Evolutionary conservation across 2,888 invertebrate species (phyloP), one percentile per base, ranked within the genome.

Genomic region (Diadegma fenestrale): DNA sequence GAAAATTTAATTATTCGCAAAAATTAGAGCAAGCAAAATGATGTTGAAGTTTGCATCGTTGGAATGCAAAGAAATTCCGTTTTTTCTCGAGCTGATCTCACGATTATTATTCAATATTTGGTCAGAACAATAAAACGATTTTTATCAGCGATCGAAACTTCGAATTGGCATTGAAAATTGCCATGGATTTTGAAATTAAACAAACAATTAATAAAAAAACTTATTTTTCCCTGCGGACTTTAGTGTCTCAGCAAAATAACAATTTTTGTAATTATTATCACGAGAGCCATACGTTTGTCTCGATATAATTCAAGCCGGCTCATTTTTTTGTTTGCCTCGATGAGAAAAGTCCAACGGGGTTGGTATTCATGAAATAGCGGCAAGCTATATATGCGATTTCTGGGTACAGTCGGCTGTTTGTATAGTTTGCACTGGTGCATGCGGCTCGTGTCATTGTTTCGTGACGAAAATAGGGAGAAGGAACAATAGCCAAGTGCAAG

Each of bases 361-460:
- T 78, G 76, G 19, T 71, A 30, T 84, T 66, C 71, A 77, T 77
- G 54, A 71, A 81, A 83, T 63, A 51, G 41, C 66, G 45, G 22
- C 77, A 51, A 71, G 80, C 30, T 58, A 6, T 76, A 45, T 51
- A 64, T 51, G 75, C 79, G 72, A 72, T 72, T 75, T 68, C 58
- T 51, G n/a, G 22, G 64, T 64, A 33, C 14, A 58, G 14, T 58
- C 14, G 48, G 76, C 48, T 76, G 48, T 30, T 48, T 69, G 12
- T 69, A 69, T 45, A 51, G 48, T 68, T 77, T 68, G 17, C 30
- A 43, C 43, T 51, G 26, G 54, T 78, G 41, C 37, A 22, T 45
- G 37, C n/a, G 17, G n/a, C 5, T 26, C 48, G 66, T 64, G 64
- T 79, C 71, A 77, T 82, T 82, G 48, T 72, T 33, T 69, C 61